Base-by-base conservation (phyloP, 2,113 vertebrate species). In the Lipophrys pholis region DNA sequence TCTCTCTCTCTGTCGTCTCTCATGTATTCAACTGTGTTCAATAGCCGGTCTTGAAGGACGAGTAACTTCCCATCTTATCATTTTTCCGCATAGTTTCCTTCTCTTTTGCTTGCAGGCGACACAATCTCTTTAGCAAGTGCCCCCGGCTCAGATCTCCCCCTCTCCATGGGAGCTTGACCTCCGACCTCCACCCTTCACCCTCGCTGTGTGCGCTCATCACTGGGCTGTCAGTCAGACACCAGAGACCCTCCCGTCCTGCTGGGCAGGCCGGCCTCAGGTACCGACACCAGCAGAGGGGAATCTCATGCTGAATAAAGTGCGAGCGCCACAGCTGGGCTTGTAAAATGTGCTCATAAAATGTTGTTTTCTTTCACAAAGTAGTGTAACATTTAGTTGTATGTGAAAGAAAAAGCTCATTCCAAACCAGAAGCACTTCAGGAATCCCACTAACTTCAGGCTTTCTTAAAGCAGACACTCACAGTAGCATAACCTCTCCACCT, bases 191-290 rank as follows among this genome's bases (percentile, higher is more conserved):
- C 86, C 90, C 77, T 82, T 87, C 73, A 88, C 80, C 89, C 76
- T 61, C 70, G 75, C 83, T 82, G 67, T 76, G 80, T 73, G 76
- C 41, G 46, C 73, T 73, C 80, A 64, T 78, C 78, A 62, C 73
- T 70, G 73, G 69, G 53, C 80, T 89, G 90, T 92, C 92, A 94
- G 72, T 92, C 90, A 93, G 77, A 83, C 83, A 69, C 81, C 82
- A 82, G 64, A 82, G 72, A 68, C 75, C 76, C 70, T 30, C 62
- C 15, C 65, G 66, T 78, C 81, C 84, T 50, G 86, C 82, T 73
- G 82, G 5, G 83, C 60, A 62, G 39, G 67, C 11, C 30, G 16
- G 77, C 69, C 63, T 72, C 73, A 82, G 80, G 79, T 79, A 77
- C 69, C 87, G 68, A 89, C 60, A 48, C 51, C 43, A 35, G 81